These are phyloP conservation scores for Psilopogon haemacephalus DNA, from an alignment of 2,113 vertebrate species.

Conservation along the genomic window DNA sequence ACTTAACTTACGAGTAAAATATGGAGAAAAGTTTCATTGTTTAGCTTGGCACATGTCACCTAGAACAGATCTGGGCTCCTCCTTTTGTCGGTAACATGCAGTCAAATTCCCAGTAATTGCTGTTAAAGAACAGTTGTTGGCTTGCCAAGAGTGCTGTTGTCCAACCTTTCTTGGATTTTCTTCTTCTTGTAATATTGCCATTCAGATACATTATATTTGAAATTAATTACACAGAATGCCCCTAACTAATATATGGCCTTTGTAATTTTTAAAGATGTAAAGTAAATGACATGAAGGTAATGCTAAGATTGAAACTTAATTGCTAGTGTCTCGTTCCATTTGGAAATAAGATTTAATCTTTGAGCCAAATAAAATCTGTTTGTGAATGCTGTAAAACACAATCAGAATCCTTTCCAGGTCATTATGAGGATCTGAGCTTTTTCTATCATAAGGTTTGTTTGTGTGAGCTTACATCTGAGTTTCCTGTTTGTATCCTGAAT, in stretches of 20 bases:
- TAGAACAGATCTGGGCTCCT: background rate
- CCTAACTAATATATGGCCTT: background rate
- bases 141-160: slow-evolving; percentile 7
- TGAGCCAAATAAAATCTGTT: background rate
- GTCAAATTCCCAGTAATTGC: background rate
- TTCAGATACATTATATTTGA: background rate
- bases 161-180: background rate
- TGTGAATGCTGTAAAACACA: background rate
- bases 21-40: background rate
- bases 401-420: background rate
- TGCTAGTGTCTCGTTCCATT: background rate
- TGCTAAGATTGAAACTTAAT: background rate
- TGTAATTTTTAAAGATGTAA: background rate
- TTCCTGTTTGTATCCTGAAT: background rate
- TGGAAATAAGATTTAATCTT: background rate
- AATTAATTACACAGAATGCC: background rate
- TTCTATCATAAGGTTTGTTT: background rate
- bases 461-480: background rate
- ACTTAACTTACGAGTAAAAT: background rate
- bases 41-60: background rate
- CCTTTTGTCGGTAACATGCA: background rate
- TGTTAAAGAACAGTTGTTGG: background rate
- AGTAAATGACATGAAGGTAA: background rate
- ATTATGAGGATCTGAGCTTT: background rate
- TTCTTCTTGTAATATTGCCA: background rate